A percentile compares a stretch with the other conserved stretches of the same genome.
Conservation (phyloP, 1,140 invertebrate genomes). For the Macrobrachium rosenbergii region DNA sequence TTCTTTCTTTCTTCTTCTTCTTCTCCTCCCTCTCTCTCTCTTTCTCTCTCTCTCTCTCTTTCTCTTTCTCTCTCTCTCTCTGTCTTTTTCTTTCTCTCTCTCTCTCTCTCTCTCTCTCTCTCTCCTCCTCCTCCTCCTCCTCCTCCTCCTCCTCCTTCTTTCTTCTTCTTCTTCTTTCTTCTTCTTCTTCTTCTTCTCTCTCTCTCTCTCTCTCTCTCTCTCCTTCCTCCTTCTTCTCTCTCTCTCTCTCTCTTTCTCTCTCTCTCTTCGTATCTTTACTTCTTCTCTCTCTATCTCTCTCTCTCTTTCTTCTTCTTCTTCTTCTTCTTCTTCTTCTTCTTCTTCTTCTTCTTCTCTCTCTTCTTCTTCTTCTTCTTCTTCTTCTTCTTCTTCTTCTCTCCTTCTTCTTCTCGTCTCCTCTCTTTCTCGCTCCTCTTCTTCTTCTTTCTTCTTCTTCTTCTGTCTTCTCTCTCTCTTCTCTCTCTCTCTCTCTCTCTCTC, state of each 20-base stretch:
- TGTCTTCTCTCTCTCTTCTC: background rate
- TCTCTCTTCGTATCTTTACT: background rate
- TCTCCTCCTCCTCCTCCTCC: background rate
- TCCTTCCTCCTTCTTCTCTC: too few species aligned
- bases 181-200: background rate
- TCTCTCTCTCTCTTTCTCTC: background rate
- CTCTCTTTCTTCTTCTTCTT: background rate
- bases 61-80: background rate
- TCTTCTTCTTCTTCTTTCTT: too few species aligned
- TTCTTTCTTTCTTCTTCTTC: background rate
- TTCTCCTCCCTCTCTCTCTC: background rate
- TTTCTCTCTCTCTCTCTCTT: background rate
- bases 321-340: background rate
- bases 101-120: background rate
- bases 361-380: background rate
- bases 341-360: background rate
- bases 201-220: background rate
- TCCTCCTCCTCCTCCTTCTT: background rate
- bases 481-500: background rate
- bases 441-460: background rate
- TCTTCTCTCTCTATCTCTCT: background rate
- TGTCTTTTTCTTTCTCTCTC: background rate
- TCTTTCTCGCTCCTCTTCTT: background rate
- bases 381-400: background rate
- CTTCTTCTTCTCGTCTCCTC: background rate